Conservation (phyloP, 1,140 invertebrate species). For the Neuroterus valhalla region DNA sequence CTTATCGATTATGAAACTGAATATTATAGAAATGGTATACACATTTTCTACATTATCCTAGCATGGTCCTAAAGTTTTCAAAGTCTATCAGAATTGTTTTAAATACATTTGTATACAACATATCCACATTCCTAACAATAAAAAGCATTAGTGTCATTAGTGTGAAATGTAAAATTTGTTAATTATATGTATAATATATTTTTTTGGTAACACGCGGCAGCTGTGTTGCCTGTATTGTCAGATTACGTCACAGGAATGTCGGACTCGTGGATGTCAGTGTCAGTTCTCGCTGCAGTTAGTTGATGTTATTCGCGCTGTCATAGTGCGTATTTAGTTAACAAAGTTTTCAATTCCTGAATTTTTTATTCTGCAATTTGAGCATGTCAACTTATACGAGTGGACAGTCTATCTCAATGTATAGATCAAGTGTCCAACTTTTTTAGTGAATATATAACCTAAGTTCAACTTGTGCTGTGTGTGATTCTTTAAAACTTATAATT, state of each 20-base stretch:
- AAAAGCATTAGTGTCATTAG: too few species aligned
- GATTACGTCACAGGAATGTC: constrained; percentile 6
- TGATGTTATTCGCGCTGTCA: background rate
- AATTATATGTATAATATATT: too few species aligned
- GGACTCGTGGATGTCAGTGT: background rate
- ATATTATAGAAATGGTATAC: too few species aligned
- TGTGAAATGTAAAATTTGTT: too few species aligned
- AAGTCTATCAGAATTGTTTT: too few species aligned
- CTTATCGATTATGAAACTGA: too few species aligned
- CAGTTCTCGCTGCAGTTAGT: background rate
- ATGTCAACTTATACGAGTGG: constrained; percentile 7
- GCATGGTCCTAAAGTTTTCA: too few species aligned
- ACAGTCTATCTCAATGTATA: background rate
- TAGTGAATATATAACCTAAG: background rate
- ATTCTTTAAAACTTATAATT: constrained; percentile 2
- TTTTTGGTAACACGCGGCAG: too few species aligned
- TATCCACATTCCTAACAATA: too few species aligned
- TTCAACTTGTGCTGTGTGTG: background rate
- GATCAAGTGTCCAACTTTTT: background rate
- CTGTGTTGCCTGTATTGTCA: too few species aligned
- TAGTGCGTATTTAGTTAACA: background rate
- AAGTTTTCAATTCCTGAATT: background rate
- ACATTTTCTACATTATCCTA: too few species aligned
- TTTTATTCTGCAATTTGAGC: background rate
- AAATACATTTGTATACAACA: too few species aligned